phyloP scores from a whole-genome alignment of 2,888 invertebrate genomes.

The Ennomos erosarius region DNA sequence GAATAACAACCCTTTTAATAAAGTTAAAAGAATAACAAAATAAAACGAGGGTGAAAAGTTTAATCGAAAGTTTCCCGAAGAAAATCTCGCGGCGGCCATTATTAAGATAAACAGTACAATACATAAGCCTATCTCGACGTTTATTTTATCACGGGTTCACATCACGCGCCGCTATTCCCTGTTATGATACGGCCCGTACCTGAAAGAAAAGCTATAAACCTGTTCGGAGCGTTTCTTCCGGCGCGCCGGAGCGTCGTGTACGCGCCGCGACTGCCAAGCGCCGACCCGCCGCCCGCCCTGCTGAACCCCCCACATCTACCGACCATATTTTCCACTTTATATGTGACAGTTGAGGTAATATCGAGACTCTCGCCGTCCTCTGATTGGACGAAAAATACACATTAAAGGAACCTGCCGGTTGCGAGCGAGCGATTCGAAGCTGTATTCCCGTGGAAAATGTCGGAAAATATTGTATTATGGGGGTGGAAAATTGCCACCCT shows the following conservation, averaged over 20 bases:
- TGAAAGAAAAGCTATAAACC: constrained; percentile 86
- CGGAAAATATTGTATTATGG: constrained; percentile 86
- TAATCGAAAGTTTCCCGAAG: constrained; percentile 74
- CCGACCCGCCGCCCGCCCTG: constrained; percentile 49
- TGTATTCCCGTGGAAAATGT: constrained; percentile 86
- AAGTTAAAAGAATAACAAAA: constrained; percentile 49
- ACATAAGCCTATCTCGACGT: constrained; percentile 86
- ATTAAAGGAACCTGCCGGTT: constrained; percentile 85
- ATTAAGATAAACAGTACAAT: constrained; percentile 86
- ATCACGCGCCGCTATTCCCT: constrained; percentile 85
- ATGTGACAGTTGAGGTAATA: constrained; percentile 87
- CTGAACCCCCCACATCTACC: constrained; percentile 79
- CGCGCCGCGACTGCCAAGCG: constrained; percentile 78
- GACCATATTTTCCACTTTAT: constrained; percentile 87
- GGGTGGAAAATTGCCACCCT: constrained; percentile 85
- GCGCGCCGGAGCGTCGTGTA: constrained; percentile 82
- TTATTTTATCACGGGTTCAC: constrained; percentile 85
- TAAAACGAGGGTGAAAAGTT: constrained; percentile 67
- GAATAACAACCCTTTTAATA: constrained; percentile 41
- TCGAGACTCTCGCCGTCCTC: constrained; percentile 85
- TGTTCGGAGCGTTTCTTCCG: constrained; percentile 82
- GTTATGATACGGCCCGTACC: constrained; percentile 86
- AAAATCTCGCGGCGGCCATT: constrained; percentile 78
- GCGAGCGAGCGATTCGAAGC: constrained; percentile 84
- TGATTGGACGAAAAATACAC: constrained; percentile 86